These are phyloP conservation scores for Monochamus alternatus DNA, from an alignment of 2,888 invertebrate species.

Conservation along the genomic window DNA sequence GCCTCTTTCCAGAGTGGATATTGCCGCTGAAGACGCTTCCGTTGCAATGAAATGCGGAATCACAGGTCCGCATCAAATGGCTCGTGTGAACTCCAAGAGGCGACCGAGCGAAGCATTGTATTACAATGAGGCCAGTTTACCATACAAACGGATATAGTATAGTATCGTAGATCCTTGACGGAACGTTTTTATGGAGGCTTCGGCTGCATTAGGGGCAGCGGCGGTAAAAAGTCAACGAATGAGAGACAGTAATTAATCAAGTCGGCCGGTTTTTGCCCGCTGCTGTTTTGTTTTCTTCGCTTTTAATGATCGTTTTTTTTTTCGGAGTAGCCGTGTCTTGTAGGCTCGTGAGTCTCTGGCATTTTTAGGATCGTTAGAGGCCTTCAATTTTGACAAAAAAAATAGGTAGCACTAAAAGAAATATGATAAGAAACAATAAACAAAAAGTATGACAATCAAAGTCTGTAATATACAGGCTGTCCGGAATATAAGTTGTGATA, in stretches of 20 bases:
- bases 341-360: conserved; percentile 1
- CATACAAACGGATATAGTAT: conserved; percentile 48
- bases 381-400: neutral
- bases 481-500: too few relatives aligned
- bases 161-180: conserved; percentile 36
- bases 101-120: conserved; percentile 44
- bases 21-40: conserved; percentile 19
- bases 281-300: conserved; percentile 9
- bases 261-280: conserved; percentile 4
- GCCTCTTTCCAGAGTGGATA: neutral
- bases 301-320: conserved; percentile 36
- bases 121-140: conserved; percentile 51
- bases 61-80: conserved; percentile 43
- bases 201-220: neutral
- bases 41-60: conserved; percentile 48
- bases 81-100: conserved; percentile 35
- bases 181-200: conserved; percentile 44
- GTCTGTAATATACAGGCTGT: too few relatives aligned
- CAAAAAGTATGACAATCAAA: too few relatives aligned
- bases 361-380: neutral
- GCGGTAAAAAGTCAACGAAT: conserved; percentile 9
- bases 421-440: too few relatives aligned
- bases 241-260: conserved; percentile 19
- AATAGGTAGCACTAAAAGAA: too few relatives aligned
- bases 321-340: neutral